Conservation (phyloP, 2,888 invertebrate genomes). For the Andrena camellia region DNA sequence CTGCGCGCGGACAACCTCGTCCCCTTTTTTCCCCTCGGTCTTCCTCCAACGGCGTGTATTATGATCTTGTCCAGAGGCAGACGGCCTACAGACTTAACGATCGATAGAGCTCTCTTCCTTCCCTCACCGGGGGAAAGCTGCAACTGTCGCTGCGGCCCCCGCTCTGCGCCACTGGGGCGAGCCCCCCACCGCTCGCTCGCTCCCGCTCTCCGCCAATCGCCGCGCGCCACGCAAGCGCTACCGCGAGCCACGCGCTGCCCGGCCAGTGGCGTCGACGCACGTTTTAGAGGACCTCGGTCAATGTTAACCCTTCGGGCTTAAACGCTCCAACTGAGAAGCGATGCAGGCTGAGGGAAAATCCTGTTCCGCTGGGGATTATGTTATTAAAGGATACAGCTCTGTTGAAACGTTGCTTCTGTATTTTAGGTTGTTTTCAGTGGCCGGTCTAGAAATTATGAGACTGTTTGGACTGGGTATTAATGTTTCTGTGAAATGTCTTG, state of each 20-base stretch:
- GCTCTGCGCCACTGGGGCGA: constrained; percentile 38
- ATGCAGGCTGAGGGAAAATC: background rate
- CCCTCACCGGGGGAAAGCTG: constrained; percentile 38
- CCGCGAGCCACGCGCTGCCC: background rate
- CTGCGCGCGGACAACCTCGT: background rate
- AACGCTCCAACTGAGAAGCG: too few relatives aligned
- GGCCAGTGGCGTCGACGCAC: constrained; percentile 42
- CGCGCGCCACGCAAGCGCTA: constrained; percentile 28
- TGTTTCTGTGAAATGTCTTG: too few relatives aligned
- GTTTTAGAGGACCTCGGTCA: constrained; percentile 21
- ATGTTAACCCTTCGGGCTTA: constrained; percentile 16
- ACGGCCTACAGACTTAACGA: constrained; percentile 80
- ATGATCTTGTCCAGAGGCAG: constrained; percentile 70
- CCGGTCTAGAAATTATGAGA: too few relatives aligned
- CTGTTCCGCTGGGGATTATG: background rate
- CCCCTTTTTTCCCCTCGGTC: constrained; percentile 23
- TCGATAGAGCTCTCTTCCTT: constrained; percentile 80
- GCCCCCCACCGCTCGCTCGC: constrained; percentile 46
- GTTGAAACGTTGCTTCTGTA: too few relatives aligned
- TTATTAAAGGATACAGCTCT: background rate
- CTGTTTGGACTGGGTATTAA: too few relatives aligned
- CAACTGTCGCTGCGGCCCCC: constrained; percentile 32
- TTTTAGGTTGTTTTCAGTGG: too few relatives aligned
- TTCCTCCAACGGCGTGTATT: constrained; percentile 33
- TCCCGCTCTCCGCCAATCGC: constrained; percentile 63